Evolutionary conservation across 2,113 vertebrate species (phyloP).

Genomic region (Oryzias javanicus): DNA sequence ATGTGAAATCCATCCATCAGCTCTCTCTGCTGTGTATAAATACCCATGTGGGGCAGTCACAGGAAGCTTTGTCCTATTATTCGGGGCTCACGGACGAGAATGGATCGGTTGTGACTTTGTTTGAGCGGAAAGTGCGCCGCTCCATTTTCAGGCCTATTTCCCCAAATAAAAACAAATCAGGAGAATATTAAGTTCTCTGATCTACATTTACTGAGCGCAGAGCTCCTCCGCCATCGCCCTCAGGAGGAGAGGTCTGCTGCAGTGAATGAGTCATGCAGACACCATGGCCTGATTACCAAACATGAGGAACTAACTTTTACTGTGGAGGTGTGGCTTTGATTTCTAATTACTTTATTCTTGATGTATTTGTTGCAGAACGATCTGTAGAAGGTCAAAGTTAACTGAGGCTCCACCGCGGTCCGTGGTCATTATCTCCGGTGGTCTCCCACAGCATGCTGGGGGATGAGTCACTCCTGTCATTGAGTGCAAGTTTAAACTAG

Average conservation of each 20-base stretch:
- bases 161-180: slow-evolving; percentile 57
- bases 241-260: slow-evolving; percentile 18
- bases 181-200: slow-evolving; percentile 50
- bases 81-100: slow-evolving; percentile 44
- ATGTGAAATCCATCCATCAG: slow-evolving; percentile 75
- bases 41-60: slow-evolving; percentile 59
- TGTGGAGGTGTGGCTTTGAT: slow-evolving; percentile 29
- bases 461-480: too few species aligned
- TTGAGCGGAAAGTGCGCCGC: slow-evolving; percentile 5
- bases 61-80: slow-evolving; percentile 56
- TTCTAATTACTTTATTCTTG: slow-evolving; percentile 15
- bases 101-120: slow-evolving; percentile 52
- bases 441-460: too few species aligned
- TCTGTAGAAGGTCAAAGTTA: too few species aligned
- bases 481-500: too few species aligned
- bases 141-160: slow-evolving; percentile 45
- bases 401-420: too few species aligned
- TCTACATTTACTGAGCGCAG: slow-evolving; percentile 45
- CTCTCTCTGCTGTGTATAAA: slow-evolving; percentile 64
- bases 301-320: slow-evolving; percentile 19
- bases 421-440: too few species aligned
- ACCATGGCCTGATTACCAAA: slow-evolving; percentile 23
- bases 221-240: slow-evolving; percentile 7
- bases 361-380: too few species aligned
- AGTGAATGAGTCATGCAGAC: slow-evolving; percentile 14